Conservation (phyloP, 2,888 invertebrate species). For the Seira ritae region DNA sequence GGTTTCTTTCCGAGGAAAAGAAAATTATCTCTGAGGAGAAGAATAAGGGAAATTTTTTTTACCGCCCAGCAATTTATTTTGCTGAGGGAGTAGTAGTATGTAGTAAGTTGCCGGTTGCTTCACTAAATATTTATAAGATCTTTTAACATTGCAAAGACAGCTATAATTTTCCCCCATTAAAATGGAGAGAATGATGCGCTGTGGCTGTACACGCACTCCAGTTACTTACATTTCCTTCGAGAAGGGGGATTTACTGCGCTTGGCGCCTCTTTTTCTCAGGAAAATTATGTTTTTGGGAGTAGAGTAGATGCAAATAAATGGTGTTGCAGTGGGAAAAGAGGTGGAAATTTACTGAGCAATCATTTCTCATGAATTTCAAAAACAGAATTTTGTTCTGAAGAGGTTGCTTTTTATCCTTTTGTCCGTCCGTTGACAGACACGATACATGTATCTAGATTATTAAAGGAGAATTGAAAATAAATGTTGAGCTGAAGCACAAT, state of each 20-base stretch:
- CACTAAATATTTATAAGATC: background rate
- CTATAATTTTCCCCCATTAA: background rate
- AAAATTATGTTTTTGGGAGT: background rate
- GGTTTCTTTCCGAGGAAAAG: background rate
- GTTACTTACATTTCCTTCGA: background rate
- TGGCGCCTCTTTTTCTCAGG: background rate
- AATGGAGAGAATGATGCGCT: no score
- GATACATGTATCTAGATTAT: no score
- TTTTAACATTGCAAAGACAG: background rate
- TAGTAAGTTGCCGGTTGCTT: no score
- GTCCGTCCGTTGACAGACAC: no score
- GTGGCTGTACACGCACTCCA: background rate
- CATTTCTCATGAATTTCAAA: no score
- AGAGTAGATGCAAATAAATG: no score
- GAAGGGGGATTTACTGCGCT: background rate
- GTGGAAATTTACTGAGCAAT: no score
- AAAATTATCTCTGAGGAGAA: background rate
- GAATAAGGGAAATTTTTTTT: background rate
- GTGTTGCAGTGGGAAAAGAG: no score
- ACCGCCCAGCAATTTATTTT: slow-evolving; percentile 67
- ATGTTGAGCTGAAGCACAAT: no score
- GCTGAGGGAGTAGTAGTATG: slow-evolving; percentile 6
- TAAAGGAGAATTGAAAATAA: no score
- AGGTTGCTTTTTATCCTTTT: no score
- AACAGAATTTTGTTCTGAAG: no score